Conservation (phyloP, 2,113 vertebrate genomes). For the Cynoglossus semilaevis region DNA sequence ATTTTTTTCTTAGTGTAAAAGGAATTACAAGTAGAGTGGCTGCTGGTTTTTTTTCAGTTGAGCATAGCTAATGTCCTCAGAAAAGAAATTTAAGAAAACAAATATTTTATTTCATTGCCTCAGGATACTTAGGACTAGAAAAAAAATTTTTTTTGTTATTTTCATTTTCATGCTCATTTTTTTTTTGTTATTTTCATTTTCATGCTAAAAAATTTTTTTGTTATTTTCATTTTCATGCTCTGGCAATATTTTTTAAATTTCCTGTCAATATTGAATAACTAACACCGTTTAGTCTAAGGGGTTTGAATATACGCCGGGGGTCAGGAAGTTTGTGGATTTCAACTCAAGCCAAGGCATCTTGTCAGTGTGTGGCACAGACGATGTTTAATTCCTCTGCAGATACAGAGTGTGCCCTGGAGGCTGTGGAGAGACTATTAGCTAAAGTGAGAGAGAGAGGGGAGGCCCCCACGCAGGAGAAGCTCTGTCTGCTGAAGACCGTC, state of each 20-base stretch:
- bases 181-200: too few species aligned
- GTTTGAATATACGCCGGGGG: not conserved
- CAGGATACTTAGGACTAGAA: too few species aligned
- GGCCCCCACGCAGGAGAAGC: slow-evolving; percentile 83
- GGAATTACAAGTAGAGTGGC: too few species aligned
- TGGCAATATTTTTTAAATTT: too few species aligned
- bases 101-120: too few species aligned
- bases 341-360: slow-evolving; percentile 5
- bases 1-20: not conserved
- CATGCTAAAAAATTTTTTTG: too few species aligned
- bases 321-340: slow-evolving; percentile 3
- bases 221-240: too few species aligned
- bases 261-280: too few species aligned
- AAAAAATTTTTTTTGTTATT: too few species aligned
- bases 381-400: slow-evolving; percentile 70
- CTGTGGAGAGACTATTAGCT: slow-evolving; percentile 87
- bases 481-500: slow-evolving; percentile 86
- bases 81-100: too few species aligned
- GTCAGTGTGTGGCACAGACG: slow-evolving; percentile 28
- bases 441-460: slow-evolving; percentile 89
- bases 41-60: not conserved
- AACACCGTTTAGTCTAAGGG: slow-evolving; percentile 4
- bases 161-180: too few species aligned
- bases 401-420: slow-evolving; percentile 85
- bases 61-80: not conserved